Conservation (phyloP, 2,888 invertebrate genomes). For the Cosmorhoe ocellata region DNA sequence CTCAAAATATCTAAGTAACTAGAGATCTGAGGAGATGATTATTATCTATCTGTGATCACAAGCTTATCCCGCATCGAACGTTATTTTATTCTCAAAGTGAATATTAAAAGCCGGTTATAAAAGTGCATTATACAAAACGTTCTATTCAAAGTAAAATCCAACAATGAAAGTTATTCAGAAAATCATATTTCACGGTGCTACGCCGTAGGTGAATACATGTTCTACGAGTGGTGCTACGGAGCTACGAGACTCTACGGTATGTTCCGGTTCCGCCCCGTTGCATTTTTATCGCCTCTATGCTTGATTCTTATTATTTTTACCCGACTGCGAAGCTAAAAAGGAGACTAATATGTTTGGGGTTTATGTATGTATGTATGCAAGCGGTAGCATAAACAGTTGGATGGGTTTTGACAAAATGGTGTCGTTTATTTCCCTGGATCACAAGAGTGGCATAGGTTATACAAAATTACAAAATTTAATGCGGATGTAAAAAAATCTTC, state of each 20-base stretch:
- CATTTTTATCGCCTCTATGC: slow-evolving; percentile 29
- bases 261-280: slow-evolving; percentile 38
- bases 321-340: too few species aligned
- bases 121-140: slow-evolving; percentile 21
- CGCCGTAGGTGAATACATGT: slow-evolving; percentile 36
- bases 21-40: too few species aligned
- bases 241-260: slow-evolving; percentile 36
- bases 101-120: slow-evolving; percentile 3
- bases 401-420: too few species aligned
- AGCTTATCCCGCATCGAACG: neutral
- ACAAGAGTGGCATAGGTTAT: too few species aligned
- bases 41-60: too few species aligned
- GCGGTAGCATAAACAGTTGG: too few species aligned
- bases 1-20: too few species aligned
- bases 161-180: slow-evolving; percentile 31
- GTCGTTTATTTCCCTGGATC: too few species aligned
- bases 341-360: too few species aligned
- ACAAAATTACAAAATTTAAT: too few species aligned
- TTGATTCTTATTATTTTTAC: slow-evolving; percentile 11
- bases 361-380: too few species aligned
- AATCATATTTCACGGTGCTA: slow-evolving; percentile 38
- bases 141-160: slow-evolving; percentile 23
- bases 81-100: slow-evolving; percentile 9
- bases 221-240: slow-evolving; percentile 34
- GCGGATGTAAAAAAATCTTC: too few species aligned